Evolutionary conservation across 2,113 vertebrate species (phyloP).

Genomic region (Ctenomys sociabilis): DNA sequence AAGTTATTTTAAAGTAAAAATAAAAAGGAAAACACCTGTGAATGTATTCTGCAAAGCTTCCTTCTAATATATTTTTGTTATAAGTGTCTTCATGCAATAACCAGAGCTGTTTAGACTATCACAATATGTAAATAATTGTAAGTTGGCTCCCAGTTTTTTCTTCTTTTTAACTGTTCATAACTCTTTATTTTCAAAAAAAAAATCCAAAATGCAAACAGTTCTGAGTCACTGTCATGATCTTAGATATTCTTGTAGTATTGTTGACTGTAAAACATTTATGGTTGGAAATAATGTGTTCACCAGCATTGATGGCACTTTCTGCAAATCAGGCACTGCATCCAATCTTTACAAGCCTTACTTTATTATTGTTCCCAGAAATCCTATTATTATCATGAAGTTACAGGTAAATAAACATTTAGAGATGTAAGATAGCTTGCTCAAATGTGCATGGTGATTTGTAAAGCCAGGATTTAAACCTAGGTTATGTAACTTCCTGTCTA

Average conservation of each 20-base stretch:
- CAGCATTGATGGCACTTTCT: not conserved
- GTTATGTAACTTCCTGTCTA: not conserved
- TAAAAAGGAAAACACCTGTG: not conserved
- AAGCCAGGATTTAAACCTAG: not conserved
- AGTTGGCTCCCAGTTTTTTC: not conserved
- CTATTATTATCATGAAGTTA: not conserved
- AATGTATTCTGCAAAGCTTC: not conserved
- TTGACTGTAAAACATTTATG: not conserved
- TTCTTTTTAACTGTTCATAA: not conserved
- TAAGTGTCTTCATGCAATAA: not conserved
- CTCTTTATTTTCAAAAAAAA: not conserved
- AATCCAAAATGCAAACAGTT: conserved; percentile 15
- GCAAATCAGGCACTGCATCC: not conserved
- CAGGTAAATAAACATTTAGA: conserved; percentile 33
- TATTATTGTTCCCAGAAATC: not conserved
- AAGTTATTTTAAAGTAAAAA: conserved; percentile 24
- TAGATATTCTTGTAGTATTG: not conserved
- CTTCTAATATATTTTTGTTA: not conserved
- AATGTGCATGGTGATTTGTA: not conserved
- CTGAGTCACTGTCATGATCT: not conserved
- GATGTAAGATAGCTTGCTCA: conserved; percentile 26
- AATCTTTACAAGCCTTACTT: conserved; percentile 18
- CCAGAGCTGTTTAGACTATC: not conserved
- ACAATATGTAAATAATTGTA: not conserved
- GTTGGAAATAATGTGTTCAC: conserved; percentile 26